Base-by-base conservation (phyloP, 2,888 invertebrate species). In the Drosophila crucigera region DNA sequence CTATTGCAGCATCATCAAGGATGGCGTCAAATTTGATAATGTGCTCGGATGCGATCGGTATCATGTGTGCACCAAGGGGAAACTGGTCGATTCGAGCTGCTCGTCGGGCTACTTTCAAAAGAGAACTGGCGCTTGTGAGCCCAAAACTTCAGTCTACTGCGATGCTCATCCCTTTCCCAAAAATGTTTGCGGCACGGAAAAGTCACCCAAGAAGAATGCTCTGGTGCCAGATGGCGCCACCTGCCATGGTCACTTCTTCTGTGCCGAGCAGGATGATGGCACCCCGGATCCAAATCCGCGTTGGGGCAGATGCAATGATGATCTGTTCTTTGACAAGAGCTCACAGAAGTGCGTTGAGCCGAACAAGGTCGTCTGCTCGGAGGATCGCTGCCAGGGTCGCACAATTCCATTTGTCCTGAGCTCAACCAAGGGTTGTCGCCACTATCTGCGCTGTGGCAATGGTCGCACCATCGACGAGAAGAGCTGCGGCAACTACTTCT, bases 371-470 rank as follows among this genome's bases (percentile, higher is more conserved):
- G 16, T 2, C 14, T 92, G 92, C 68, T 1, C 30, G 0, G 67
- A 77, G 31, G 91, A 92, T 81, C 92, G 92, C 39, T 92, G 92
- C 22, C 90, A 91, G n/a, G 92, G 92, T 4, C 92, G 92, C 14
- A 69, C 78, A 1, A 7, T 77, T 1, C 67, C 60, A 0, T 90
- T 91, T 62, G 92, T 92, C 0, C 68, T 72, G 1, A 91, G 91
- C 43, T 30, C 54, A 4, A 80, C 69, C 0, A 75, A 63, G 22
- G 91, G 90, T 5, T 92, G 92, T 61, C 91, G 92, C 3, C 54
- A 90, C 35, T 92, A 92, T 75, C 63, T 91, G 4, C 70, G 83
- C 9, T 92, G 92, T 55, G 25, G 49, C 4, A 62, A 87, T 31
- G 88, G 82, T 3, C 53, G 83, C 4, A 84, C 78, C 1, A 35